phyloP scores from a whole-genome alignment of 2,797 vertebrate species.

The Chiroxiphia lanceolata region DNA sequence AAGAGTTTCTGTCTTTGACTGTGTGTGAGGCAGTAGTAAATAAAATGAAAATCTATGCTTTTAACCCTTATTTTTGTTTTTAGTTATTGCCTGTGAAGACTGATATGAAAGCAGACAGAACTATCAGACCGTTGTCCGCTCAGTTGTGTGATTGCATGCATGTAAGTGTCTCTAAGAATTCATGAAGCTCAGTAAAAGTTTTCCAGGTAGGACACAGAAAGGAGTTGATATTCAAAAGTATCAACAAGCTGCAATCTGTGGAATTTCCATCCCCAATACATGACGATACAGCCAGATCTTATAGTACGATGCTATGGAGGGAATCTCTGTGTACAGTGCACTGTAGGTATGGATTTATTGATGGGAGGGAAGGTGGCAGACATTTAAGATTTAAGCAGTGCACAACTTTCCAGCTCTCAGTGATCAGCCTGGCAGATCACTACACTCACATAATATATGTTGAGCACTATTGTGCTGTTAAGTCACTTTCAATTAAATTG shows the following conservation, averaged over 20 bases:
- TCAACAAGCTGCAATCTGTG: not conserved
- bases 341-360: not conserved
- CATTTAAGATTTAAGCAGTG: not conserved
- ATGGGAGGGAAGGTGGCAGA: not conserved
- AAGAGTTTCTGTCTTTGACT: not conserved
- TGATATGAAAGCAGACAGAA: not conserved
- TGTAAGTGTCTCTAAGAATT: not conserved
- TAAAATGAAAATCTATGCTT: not conserved
- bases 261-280: not conserved
- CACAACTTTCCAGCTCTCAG: not conserved
- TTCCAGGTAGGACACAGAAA: not conserved
- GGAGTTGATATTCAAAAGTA: not conserved
- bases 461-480: not conserved
- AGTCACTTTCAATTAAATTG: not conserved
- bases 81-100: not conserved
- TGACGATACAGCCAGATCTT: not conserved
- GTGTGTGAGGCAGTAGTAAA: not conserved
- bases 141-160: not conserved
- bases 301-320: accelerated
- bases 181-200: not conserved
- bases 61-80: not conserved
- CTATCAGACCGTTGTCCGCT: not conserved
- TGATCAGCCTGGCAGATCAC: not conserved
- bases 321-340: too few species aligned
- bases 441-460: not conserved